phyloP scores from a whole-genome alignment of 2,113 vertebrate genomes.

The Pteruthius melanotis region DNA sequence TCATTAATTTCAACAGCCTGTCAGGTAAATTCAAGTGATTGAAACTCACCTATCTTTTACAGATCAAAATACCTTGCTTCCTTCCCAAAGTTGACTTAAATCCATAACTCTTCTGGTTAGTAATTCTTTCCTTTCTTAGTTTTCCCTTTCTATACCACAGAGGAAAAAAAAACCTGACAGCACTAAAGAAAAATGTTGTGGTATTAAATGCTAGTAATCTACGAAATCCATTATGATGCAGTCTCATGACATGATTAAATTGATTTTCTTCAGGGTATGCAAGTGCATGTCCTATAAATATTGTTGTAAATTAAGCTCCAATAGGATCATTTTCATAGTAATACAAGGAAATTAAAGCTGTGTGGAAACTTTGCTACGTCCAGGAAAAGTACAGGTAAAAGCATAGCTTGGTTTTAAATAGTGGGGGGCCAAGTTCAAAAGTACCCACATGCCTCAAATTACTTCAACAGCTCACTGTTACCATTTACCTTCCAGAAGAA shows the following conservation, averaged over 20 bases:
- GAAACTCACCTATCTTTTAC: neutral
- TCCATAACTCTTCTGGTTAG: neutral
- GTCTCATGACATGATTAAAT: neutral
- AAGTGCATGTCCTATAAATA: neutral
- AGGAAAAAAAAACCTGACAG: neutral
- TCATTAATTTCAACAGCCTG: neutral
- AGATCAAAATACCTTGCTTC: neutral
- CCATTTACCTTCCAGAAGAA: neutral
- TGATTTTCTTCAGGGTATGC: neutral
- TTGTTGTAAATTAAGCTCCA: neutral
- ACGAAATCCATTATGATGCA: neutral
- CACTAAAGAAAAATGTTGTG: neutral
- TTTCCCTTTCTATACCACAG: neutral
- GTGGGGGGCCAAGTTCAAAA: neutral
- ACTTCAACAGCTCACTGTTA: neutral
- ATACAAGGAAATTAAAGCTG: neutral
- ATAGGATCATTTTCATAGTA: neutral
- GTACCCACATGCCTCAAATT: neutral
- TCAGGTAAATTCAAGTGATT: neutral
- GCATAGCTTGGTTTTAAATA: rapidly evolving
- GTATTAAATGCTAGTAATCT: neutral
- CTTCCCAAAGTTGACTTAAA: neutral
- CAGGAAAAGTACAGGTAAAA: neutral
- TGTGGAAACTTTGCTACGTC: neutral
- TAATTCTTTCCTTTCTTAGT: neutral